Conservation (phyloP, 2,113 vertebrate genomes). For the Tychaedon coryphoeus region DNA sequence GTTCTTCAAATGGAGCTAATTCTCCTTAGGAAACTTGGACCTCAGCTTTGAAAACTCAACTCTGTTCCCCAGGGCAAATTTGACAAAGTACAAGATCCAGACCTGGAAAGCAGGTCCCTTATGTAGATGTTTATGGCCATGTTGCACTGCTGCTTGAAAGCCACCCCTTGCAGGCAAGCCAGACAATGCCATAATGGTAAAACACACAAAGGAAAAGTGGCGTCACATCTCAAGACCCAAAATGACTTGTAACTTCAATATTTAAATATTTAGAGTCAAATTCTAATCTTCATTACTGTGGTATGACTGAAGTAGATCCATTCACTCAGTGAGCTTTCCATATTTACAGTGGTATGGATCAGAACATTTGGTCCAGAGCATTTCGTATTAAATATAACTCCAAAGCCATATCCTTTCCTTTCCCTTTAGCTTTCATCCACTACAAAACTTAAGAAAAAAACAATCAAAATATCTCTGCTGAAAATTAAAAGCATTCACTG, state of each 20-base stretch:
- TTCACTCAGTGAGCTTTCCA: not conserved
- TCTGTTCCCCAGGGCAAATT: not conserved
- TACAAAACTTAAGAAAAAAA: rapidly evolving
- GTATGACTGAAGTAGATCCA: not conserved
- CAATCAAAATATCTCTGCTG: not conserved
- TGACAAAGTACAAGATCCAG: not conserved
- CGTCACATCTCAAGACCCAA: not conserved
- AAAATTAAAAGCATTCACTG: not conserved
- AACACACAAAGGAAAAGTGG: not conserved
- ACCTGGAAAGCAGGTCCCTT: not conserved
- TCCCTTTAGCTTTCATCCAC: not conserved
- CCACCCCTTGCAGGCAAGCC: not conserved
- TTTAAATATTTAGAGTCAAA: not conserved
- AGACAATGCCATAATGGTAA: not conserved
- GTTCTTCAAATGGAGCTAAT: not conserved
- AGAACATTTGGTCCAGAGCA: not conserved
- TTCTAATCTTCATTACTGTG: not conserved
- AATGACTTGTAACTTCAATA: not conserved
- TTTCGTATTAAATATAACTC: not conserved
- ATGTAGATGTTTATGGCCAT: not conserved
- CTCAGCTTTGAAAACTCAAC: not conserved
- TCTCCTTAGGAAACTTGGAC: not conserved
- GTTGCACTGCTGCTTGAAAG: not conserved
- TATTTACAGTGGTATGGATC: not conserved
- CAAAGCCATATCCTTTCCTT: not conserved